Evolutionary conservation across 2,888 invertebrate genomes (phyloP).

Genomic region (Vanessa cardui): DNA sequence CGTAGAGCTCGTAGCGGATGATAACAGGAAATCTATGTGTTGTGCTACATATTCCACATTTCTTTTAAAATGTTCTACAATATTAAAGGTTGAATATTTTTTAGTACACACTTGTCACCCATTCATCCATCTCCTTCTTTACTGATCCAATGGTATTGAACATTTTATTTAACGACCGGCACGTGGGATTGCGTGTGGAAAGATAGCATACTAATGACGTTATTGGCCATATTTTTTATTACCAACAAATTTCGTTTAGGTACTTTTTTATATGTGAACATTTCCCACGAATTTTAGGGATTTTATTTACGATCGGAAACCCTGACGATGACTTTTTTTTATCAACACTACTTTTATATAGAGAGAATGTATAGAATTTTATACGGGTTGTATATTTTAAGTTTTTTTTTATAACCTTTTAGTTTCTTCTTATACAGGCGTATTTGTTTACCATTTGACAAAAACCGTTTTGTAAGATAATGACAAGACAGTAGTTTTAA

Average conservation of each 20-base stretch:
- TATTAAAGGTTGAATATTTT: constrained; percentile 51
- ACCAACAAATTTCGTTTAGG: constrained; percentile 30
- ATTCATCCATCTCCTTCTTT: constrained; percentile 61
- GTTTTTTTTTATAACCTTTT: background rate
- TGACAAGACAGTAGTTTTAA: no score
- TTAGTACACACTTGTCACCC: constrained; percentile 65
- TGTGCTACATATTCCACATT: constrained; percentile 50
- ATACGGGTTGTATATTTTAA: constrained; percentile 4
- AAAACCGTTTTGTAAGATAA: no score
- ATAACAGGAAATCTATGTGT: constrained; percentile 56
- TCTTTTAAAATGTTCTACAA: constrained; percentile 18
- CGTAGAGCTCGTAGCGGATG: constrained; percentile 45
- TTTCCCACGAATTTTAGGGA: constrained; percentile 7
- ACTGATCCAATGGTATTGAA: constrained; percentile 57
- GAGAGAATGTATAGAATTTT: constrained; percentile 15
- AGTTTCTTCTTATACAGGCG: background rate
- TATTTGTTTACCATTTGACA: background rate
- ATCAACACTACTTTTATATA: constrained; percentile 12
- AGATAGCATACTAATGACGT: constrained; percentile 50
- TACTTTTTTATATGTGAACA: constrained; percentile 16
- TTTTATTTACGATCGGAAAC: constrained; percentile 31
- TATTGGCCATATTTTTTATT: constrained; percentile 48
- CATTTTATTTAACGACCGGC: constrained; percentile 62
- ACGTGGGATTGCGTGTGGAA: constrained; percentile 51
- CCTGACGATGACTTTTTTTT: constrained; percentile 37